Conservation (phyloP, 2,888 invertebrate genomes). For the Maniola hyperantus region DNA sequence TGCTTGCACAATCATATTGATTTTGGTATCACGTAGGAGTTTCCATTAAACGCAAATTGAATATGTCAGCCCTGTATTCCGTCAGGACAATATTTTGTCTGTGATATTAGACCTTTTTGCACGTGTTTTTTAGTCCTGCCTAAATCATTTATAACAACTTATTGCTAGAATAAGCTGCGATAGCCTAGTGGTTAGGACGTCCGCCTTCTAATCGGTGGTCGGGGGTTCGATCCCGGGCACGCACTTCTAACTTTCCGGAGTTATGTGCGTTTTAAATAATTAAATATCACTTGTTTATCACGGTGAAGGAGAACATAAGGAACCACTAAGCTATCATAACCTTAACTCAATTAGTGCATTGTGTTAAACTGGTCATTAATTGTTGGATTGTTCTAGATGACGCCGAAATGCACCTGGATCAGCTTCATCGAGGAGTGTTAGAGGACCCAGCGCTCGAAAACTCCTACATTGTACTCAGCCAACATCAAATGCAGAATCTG, state of each 20-base stretch:
- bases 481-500: constrained; percentile 78
- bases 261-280: too few species aligned
- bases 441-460: constrained; percentile 64
- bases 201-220: too few species aligned
- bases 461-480: constrained; percentile 72
- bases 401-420: constrained; percentile 65
- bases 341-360: too few species aligned
- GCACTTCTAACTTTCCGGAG: too few species aligned
- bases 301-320: too few species aligned
- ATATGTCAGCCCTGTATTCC: background rate
- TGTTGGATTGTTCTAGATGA: constrained; percentile 53
- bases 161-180: too few species aligned
- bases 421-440: constrained; percentile 67
- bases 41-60: background rate
- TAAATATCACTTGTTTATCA: too few species aligned
- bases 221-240: too few species aligned
- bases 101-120: background rate
- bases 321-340: too few species aligned
- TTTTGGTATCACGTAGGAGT: background rate
- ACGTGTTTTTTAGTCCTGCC: too few species aligned
- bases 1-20: background rate
- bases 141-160: too few species aligned
- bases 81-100: background rate
- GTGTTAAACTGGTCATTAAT: background rate
- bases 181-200: too few species aligned